phyloP scores from a whole-genome alignment of 2,113 vertebrate genomes.

The Nibea albiflora region DNA sequence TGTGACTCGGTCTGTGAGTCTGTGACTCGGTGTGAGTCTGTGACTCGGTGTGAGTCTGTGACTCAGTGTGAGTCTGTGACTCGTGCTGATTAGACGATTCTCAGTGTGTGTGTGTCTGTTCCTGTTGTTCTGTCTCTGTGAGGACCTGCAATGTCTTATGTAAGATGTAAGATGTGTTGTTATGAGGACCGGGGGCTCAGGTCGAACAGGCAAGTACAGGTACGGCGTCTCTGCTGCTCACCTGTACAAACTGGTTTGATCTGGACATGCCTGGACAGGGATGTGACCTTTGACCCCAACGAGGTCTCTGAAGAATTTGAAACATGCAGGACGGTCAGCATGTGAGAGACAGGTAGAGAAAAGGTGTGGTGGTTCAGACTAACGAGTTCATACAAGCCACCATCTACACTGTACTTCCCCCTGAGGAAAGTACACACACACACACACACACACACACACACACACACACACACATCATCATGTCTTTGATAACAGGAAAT shows the following conservation, averaged over 20 bases:
- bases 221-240: neutral
- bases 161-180: too few species aligned
- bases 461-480: too few species aligned
- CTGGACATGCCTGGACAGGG: neutral
- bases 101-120: neutral
- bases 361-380: neutral
- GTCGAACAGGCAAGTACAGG: too few species aligned
- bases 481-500: neutral
- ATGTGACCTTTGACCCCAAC: neutral
- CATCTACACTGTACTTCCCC: neutral
- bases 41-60: too few species aligned
- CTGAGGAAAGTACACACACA: neutral
- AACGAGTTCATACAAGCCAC: conserved; percentile 25
- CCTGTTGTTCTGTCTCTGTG: neutral
- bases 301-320: neutral
- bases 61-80: too few species aligned
- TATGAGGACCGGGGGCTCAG: too few species aligned
- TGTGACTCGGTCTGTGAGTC: too few species aligned
- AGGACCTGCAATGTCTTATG: neutral
- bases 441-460: too few species aligned
- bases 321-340: neutral
- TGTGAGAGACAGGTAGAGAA: neutral
- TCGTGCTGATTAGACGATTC: too few species aligned
- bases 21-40: too few species aligned
- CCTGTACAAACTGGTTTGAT: neutral